Evolutionary conservation across 2,888 invertebrate species (phyloP), one percentile per base, ranked within the genome.

Genomic region (Epirrhoe alternata): DNA sequence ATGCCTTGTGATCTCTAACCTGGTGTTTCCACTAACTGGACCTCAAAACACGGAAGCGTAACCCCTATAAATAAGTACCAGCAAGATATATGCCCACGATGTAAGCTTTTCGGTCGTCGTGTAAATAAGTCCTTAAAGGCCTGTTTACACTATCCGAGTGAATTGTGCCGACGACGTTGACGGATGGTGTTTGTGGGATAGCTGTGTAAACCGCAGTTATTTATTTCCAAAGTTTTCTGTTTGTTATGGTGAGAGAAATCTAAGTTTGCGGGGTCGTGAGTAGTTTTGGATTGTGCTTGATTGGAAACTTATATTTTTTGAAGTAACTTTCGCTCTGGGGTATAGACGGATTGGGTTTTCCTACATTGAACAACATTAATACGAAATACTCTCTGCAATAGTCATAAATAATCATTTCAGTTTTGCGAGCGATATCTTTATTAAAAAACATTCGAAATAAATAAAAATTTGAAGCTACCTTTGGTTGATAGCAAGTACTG

Each of bases 121-220:
- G 77, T 76, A 80, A 82, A 82, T 81, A 80, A 77, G 76, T 75
- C 70, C 73, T 77, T 76, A 81, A 76, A 76, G 59, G 74, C 68
- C 55, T 85, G 85, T 85, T 84, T 84, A 82, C 83, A 81, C 79
- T 77, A 74, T 73, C 74, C 71, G 74, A 85, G 82, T 85, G 83
- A 86, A 86, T 82, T 78, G 80, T 73, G 74, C 70, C 68, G 62
- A 31, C 68, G 86, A 86, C 86, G 73, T 84, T 86, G 86, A 86
- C 80, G 75, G 86, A 86, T 86, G 78, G 76, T 86, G 86, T 86
- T 86, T 86, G 84, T 71, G 73, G 14, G 24, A 54, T 53, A 79
- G 56, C 66, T 63, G 30, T 64, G 77, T 72, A 77, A 76, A 80
- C 78, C 74, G 71, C 71, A 75, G 77, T 76, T 79, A 79, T 79